Percentiles rank a stretch among this genome's conserved stretches.
Conservation (phyloP, 2,113 vertebrate genomes). For the Cygnus atratus region DNA sequence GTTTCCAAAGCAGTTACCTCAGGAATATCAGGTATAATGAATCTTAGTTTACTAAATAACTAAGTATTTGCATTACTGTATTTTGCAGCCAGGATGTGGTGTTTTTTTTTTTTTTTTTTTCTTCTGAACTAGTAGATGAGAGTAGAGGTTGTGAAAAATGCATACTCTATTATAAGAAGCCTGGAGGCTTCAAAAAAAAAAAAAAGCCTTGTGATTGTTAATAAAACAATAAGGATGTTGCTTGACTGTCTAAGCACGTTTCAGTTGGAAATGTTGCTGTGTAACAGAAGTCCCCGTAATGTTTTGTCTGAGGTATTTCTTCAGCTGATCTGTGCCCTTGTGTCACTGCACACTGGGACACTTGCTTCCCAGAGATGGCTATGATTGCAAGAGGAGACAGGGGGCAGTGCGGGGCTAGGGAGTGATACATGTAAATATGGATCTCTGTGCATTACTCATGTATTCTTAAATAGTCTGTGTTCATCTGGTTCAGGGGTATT, state of each 20-base stretch:
- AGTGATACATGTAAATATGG: neutral
- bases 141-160: neutral
- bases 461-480: neutral
- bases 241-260: neutral
- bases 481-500: neutral
- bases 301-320: neutral
- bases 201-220: neutral
- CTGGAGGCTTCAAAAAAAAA: neutral
- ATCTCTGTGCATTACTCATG: neutral
- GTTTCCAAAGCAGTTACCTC: conserved; percentile 85
- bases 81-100: neutral
- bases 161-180: neutral
- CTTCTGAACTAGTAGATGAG: neutral
- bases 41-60: neutral
- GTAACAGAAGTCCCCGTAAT: neutral
- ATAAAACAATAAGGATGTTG: neutral
- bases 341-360: neutral
- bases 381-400: neutral
- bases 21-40: conserved; percentile 89
- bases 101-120: neutral
- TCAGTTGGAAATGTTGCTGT: neutral
- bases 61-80: neutral
- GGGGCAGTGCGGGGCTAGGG: neutral
- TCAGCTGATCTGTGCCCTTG: neutral
- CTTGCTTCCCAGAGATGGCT: neutral